Evolutionary conservation across 2,797 vertebrate species (phyloP).

Genomic region (Hemibagrus guttatus): DNA sequence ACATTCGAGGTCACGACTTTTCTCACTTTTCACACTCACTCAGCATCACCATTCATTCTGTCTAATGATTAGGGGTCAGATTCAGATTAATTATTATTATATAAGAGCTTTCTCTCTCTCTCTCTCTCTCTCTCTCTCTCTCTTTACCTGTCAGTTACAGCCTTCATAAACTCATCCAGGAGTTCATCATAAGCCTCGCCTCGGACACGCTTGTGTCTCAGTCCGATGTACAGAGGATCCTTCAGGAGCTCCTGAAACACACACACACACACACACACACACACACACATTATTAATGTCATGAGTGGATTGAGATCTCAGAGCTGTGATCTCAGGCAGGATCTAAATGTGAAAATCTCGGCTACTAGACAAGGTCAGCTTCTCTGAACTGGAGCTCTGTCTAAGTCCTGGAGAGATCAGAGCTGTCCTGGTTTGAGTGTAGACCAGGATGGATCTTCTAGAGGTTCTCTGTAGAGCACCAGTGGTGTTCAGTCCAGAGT

Average conservation of each 20-base stretch:
- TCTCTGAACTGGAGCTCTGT: not conserved
- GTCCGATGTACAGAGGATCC: constrained; percentile 94
- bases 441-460: not conserved
- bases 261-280: constrained; percentile 45
- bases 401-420: not conserved
- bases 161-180: constrained; percentile 97
- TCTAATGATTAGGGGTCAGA: not conserved
- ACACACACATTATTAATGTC: constrained; percentile 21
- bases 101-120: not conserved
- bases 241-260: constrained; percentile 81
- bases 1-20: too few species aligned
- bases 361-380: not conserved
- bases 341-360: not conserved
- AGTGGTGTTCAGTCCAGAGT: not conserved
- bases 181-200: constrained; percentile 90
- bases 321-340: not conserved
- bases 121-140: not conserved
- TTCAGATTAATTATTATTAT: not conserved
- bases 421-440: not conserved
- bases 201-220: constrained; percentile 89
- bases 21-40: not conserved
- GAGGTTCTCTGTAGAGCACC: too few species aligned
- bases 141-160: constrained; percentile 88
- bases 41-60: not conserved
- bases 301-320: not conserved